Percentiles rank a stretch among this genome's conserved stretches.
phyloP scores from a whole-genome alignment of 2,113 vertebrate species.

The Potamarius usumacintae region DNA sequence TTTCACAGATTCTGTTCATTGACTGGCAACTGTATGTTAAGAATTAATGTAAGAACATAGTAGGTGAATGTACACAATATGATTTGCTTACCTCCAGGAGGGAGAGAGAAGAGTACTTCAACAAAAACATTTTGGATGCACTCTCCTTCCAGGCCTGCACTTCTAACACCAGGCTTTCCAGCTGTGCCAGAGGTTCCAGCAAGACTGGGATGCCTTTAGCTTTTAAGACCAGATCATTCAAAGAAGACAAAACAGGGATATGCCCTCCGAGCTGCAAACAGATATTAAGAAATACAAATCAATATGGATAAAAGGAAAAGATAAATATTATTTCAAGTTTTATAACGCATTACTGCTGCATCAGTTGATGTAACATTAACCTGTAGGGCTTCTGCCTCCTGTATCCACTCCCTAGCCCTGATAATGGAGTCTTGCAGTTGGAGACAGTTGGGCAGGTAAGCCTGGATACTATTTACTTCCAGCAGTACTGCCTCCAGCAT shows the following conservation, averaged over 20 bases:
- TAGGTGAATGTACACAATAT: neutral
- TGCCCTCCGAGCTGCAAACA: slow-evolving; percentile 81
- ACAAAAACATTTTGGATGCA: slow-evolving; percentile 87
- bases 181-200: slow-evolving; percentile 81
- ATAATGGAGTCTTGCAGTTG: slow-evolving; percentile 82
- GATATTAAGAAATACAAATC: neutral
- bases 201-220: slow-evolving; percentile 86
- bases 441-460: slow-evolving; percentile 84
- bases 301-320: neutral
- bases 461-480: slow-evolving; percentile 89
- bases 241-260: slow-evolving; percentile 85
- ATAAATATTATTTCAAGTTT: neutral
- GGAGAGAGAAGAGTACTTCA: slow-evolving; percentile 82
- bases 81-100: slow-evolving; percentile 82
- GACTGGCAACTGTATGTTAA: neutral
- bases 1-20: neutral
- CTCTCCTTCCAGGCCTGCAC: slow-evolving; percentile 92
- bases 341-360: neutral
- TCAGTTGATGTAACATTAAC: slow-evolving; percentile 60
- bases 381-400: slow-evolving; percentile 89
- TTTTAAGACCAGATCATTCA: slow-evolving; percentile 83
- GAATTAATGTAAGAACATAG: neutral
- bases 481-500: slow-evolving; percentile 80
- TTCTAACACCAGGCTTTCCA: slow-evolving; percentile 85
- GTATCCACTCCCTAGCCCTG: slow-evolving; percentile 89